Evolutionary conservation across 2,797 vertebrate species (phyloP), one percentile per base, ranked within the genome.

Genomic region (Apogon talboti): DNA sequence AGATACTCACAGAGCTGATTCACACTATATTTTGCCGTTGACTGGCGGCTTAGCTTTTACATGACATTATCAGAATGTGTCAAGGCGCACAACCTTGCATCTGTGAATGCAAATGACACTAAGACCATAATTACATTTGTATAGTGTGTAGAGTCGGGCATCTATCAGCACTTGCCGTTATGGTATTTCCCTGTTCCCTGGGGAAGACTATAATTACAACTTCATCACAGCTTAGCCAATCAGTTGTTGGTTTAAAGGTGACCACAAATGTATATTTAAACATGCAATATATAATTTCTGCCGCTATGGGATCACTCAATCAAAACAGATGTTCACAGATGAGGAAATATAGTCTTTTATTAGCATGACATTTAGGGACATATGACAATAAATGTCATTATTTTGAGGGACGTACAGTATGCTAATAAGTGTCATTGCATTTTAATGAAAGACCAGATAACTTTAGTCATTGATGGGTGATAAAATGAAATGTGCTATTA

Each of bases 1-100:
- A 91, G 55, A 78, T 74, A 66, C 56, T 84, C 68, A 59, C 53
- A 52, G 60, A 58, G 72, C 61, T 66, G 57, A 57, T 78, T 54
- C 16, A 60, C 6, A 12, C 55, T 75, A 42, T 66, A 67, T 84
- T 79, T 58, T 63, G 48, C 33, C 33, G 49, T 24, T 64, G 58
- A 54, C 50, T 70, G 62, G 65, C 52, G 53, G 48, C 61, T 74
- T 43, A 59, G 42, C 14, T 63, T 18, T 41, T 51, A 30, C 15
- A 56, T n/a, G 30, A 57, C 15, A 60, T 48, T 44, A 65, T 73
- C 42, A 71, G 44, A 72, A 48, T 37, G 40, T 49, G 57, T 81
- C 43, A 65, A 67, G 49, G 64, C 21, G 46, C n/a, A 44, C 50
- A 50, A 60, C 11, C 44, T 50, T 2, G 15, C 44, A 43, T 65